Evolutionary conservation across 2,113 vertebrate genomes (phyloP).

Genomic region (Zosterops pallidus): DNA sequence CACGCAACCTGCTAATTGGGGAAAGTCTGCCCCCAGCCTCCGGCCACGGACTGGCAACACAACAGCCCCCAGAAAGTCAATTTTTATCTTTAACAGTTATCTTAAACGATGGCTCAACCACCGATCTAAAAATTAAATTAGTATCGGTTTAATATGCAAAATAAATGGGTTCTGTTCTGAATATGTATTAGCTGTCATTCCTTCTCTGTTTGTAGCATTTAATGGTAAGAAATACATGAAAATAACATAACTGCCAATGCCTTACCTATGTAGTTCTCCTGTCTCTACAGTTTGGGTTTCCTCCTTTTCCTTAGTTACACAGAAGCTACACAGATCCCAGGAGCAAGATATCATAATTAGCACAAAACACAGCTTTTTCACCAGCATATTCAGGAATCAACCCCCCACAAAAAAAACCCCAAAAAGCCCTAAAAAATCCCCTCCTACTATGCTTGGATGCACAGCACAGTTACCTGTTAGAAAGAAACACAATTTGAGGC

Average conservation of each 20-base stretch:
- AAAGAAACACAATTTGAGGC: background rate
- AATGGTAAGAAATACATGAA: background rate
- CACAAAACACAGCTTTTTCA: background rate
- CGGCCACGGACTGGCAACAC: background rate
- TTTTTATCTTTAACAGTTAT: background rate
- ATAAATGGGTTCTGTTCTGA: background rate
- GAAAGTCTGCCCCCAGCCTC: background rate
- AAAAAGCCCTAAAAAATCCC: background rate
- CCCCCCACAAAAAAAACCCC: accelerated
- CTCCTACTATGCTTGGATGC: background rate
- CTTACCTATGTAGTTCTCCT: background rate
- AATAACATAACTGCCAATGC: background rate
- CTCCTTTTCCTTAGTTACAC: background rate
- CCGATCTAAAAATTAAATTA: background rate
- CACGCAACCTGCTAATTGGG: background rate
- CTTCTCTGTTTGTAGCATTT: background rate
- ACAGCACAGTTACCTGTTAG: background rate
- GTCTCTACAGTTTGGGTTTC: background rate
- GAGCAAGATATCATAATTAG: background rate
- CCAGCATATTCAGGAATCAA: background rate
- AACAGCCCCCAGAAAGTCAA: background rate
- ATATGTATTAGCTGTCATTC: background rate
- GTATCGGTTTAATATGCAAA: accelerated
- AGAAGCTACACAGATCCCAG: background rate
- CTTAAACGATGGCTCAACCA: background rate